Evolutionary conservation across 1,140 invertebrate species (phyloP), one percentile per base, ranked within the genome.

Genomic region (Bombus superbus): DNA sequence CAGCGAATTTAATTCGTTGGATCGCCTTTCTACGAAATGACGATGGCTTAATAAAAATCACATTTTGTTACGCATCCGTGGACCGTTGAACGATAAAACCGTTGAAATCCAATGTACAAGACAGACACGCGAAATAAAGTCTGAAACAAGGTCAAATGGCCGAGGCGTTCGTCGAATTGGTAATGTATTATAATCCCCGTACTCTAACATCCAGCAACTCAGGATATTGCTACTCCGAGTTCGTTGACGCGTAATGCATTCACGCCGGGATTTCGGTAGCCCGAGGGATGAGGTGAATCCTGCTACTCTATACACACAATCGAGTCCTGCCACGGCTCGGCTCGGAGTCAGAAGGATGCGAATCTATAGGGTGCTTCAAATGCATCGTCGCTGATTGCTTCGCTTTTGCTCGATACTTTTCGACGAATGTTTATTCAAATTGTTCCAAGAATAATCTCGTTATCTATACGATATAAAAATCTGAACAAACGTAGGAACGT

Each of bases 191-290:
- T 94, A 95, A 95, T 95, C 92, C 85, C 90, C 88, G 90, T 90
- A 91, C 93, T 93, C 89, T 91, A 92, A 92, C 93, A 93, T 91
- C 92, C 83, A 91, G 88, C 90, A 91, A 92, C 92, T 92, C 94
- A 95, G 94, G 95, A 95, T 95, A 95, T 95, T 95, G 94, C 95
- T 95, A 95, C 95, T 95, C 92, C 88, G 93, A 69, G 89, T 89
- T 94, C 95, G 93, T 95, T 95, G 94, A 95, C 94, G 95, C 95
- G 95, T 95, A 95, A 95, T 95, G 94, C 94, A 95, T 95, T 95
- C 92, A 91, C 93, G 90, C 90, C 85, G 89, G 93, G 93, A 93
- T 94, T 94, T 94, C 90, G 91, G 89, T 86, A 85, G 86, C 83
- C 72, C 66, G 88, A 88, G 92, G 91, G 90, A 86, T 77, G 88